Evolutionary conservation across 2,797 vertebrate genomes (phyloP).

Genomic region (Mormyrops boulengeri): DNA sequence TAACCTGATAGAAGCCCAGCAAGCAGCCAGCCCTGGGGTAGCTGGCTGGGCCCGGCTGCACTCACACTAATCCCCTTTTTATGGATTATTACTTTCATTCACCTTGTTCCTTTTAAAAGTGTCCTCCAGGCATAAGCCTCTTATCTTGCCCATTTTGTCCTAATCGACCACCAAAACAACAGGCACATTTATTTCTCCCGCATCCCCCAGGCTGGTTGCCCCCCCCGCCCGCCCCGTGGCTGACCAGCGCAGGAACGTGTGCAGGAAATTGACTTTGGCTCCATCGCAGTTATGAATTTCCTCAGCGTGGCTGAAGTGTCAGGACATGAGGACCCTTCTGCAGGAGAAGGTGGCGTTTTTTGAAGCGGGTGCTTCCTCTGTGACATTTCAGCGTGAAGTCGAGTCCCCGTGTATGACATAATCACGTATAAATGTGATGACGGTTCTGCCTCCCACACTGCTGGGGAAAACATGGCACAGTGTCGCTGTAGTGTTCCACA

Average conservation of each 20-base stretch:
- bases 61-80: constrained; percentile 12
- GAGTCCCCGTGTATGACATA: neutral
- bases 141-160: constrained; percentile 23
- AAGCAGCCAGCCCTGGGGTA: neutral
- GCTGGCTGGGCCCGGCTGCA: neutral
- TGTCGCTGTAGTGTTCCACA: neutral
- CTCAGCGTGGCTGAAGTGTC: neutral
- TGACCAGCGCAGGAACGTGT: neutral
- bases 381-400: neutral
- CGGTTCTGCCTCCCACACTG: neutral
- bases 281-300: neutral
- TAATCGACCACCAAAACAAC: constrained; percentile 3
- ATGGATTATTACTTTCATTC: constrained; percentile 23
- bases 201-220: too few relatives aligned
- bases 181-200: neutral
- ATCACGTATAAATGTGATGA: neutral
- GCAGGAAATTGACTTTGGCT: neutral
- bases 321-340: neutral
- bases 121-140: constrained; percentile 40
- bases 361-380: neutral
- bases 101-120: constrained; percentile 24
- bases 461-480: neutral
- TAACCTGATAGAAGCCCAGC: neutral
- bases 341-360: neutral
- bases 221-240: neutral